Conservation (phyloP, 2,888 invertebrate genomes). For the Hypselothyrea guttata region DNA sequence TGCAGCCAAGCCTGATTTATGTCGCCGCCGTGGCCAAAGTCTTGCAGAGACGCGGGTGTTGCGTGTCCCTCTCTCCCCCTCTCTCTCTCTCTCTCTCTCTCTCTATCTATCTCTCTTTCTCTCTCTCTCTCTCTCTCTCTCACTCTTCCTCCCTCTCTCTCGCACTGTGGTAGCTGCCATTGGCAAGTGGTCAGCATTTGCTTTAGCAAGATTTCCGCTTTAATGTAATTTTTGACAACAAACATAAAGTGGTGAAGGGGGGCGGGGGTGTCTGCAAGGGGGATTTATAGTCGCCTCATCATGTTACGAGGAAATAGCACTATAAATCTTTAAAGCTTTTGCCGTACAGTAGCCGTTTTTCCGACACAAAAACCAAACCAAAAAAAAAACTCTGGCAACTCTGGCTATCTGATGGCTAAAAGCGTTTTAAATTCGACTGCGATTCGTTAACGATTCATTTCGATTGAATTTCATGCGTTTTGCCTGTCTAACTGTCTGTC, state of each 20-base stretch:
- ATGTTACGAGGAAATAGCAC: conserved; percentile 59
- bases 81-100: background rate
- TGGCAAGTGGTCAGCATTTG: conserved; percentile 45
- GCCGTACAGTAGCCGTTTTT: conserved; percentile 62
- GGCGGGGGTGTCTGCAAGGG: background rate
- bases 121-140: conserved; percentile 13
- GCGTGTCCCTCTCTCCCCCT: conserved; percentile 45
- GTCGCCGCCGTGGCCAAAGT: conserved; percentile 57
- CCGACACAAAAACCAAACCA: too few species aligned
- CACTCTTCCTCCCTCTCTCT: conserved; percentile 12
- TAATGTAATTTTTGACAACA: conserved; percentile 73
- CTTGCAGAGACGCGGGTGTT: conserved; percentile 74
- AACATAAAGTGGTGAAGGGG: conserved; percentile 25
- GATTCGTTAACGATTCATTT: conserved; percentile 6
- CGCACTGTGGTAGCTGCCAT: background rate
- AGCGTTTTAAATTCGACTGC: conserved; percentile 28
- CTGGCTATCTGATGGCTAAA: conserved; percentile 55
- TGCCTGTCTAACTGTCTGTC: conserved; percentile 1
- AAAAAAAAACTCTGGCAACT: too few species aligned
- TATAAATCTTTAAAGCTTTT: conserved; percentile 62
- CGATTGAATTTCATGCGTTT: conserved; percentile 38
- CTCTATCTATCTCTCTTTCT: too few species aligned
- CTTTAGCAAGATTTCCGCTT: conserved; percentile 63
- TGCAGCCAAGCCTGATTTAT: conserved; percentile 64
- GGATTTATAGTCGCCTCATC: conserved; percentile 24